Percentiles rank a stretch among this genome's conserved stretches.
These are phyloP conservation scores for Leptobrachium ailaonicum DNA, from an alignment of 2,113 vertebrate species.

Conservation along the genomic window DNA sequence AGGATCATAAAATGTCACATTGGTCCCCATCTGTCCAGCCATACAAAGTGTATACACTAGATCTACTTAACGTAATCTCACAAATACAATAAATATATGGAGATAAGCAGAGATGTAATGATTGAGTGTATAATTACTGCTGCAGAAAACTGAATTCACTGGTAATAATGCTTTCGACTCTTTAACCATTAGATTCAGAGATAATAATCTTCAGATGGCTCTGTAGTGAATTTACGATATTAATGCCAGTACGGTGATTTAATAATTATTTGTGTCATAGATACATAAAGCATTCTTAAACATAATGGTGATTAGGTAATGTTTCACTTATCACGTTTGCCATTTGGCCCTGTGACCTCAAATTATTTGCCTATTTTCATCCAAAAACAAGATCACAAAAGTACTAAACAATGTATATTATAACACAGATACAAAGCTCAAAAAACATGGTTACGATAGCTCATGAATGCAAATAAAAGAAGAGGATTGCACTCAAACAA, in stretches of 20 bases:
- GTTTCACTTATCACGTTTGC: background rate
- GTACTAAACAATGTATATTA: no score
- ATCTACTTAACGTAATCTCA: background rate
- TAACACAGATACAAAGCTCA: no score
- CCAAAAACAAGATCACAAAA: no score
- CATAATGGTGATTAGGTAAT: slow-evolving; percentile 13
- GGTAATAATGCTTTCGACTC: slow-evolving; percentile 5
- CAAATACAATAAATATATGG: background rate
- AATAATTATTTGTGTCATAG: slow-evolving; percentile 12
- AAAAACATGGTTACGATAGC: no score
- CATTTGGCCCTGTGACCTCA: no score
- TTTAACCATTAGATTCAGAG: slow-evolving; percentile 11
- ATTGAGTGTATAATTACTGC: slow-evolving; percentile 3
- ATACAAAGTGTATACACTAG: background rate
- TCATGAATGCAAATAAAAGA: no score
- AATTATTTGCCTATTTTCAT: no score
- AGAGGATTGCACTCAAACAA: no score
- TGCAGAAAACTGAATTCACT: slow-evolving; percentile 21
- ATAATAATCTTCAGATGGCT: background rate
- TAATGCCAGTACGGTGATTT: slow-evolving; percentile 10
- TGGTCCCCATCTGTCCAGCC: background rate
- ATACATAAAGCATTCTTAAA: background rate
- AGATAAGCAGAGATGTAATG: background rate
- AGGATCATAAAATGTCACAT: background rate
- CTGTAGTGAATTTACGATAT: background rate